Percentiles rank a stretch among this genome's conserved stretches.
Evolutionary conservation across 2,797 vertebrate genomes (phyloP).

Genomic region (Lateolabrax maculatus): DNA sequence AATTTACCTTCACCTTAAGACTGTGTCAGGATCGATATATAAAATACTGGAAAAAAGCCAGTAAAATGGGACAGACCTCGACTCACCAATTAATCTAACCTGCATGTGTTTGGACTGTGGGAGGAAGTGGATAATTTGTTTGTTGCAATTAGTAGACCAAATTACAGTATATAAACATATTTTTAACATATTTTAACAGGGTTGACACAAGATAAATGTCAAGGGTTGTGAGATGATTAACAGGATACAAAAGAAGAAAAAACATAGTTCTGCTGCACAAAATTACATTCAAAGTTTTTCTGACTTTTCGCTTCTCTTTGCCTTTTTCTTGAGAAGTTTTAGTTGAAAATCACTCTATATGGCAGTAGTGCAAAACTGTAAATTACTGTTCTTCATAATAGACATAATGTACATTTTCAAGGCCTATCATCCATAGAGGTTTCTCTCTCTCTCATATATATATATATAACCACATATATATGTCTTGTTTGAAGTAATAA

Average conservation of each 20-base stretch:
- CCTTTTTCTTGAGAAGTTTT: neutral
- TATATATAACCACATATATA: no score
- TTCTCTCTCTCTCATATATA: no score
- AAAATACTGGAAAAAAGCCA: neutral
- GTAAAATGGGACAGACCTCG: neutral
- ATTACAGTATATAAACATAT: neutral
- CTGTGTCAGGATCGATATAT: neutral
- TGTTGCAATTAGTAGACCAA: neutral
- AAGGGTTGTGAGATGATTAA: neutral
- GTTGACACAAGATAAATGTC: neutral
- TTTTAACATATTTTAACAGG: neutral
- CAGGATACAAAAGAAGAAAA: neutral
- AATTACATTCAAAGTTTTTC: no score
- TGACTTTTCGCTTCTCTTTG: neutral
- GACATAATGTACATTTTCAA: no score
- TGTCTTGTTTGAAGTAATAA: conserved; percentile 48
- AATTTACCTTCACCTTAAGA: neutral
- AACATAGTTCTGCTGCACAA: no score
- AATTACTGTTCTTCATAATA: neutral
- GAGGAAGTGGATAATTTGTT: no score
- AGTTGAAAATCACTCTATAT: no score
- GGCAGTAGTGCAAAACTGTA: no score
- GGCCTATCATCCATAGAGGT: no score
- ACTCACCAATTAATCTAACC: no score
- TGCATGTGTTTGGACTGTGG: no score